A percentile compares a stretch with the other conserved stretches of the same genome.
Conservation (phyloP, 2,797 vertebrate genomes). For the Arnoldichthys spilopterus region DNA sequence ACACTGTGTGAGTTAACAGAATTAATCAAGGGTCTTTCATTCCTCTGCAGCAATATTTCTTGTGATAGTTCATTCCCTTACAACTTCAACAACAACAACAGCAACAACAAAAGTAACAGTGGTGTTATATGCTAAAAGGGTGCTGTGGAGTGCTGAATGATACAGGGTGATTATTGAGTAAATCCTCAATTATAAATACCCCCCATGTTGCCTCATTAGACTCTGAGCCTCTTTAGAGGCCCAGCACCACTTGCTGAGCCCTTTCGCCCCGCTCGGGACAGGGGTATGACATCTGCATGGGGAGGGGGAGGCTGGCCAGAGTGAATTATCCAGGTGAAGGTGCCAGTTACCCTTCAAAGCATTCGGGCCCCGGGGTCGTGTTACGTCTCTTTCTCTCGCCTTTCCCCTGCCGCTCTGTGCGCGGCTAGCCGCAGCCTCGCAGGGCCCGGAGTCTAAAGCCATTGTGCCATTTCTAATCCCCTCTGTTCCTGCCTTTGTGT, state of each 20-base stretch:
- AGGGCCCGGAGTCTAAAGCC: conserved; percentile 69
- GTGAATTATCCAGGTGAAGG: conserved; percentile 42
- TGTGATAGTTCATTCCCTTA: not conserved
- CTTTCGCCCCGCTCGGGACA: conserved; percentile 31
- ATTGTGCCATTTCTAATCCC: conserved; percentile 86
- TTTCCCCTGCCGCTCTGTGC: conserved; percentile 39
- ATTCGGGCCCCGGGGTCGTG: conserved; percentile 42
- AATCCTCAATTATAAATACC: conserved; percentile 35
- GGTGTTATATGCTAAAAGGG: not conserved
- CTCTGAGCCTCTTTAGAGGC: conserved; percentile 42
- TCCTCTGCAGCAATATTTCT: not conserved
- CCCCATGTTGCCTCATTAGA: conserved; percentile 34
- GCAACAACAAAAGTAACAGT: not conserved
- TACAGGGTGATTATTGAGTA: conserved; percentile 26
- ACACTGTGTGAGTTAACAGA: conserved; percentile 6
- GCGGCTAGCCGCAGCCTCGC: conserved; percentile 65
- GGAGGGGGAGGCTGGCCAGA: conserved; percentile 14
- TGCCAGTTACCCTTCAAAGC: conserved; percentile 50
- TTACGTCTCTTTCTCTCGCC: conserved; percentile 58
- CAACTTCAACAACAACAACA: not conserved
- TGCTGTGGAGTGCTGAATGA: conserved; percentile 34
- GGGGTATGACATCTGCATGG: conserved; percentile 30
- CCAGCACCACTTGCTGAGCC: conserved; percentile 17
- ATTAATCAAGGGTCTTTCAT: conserved; percentile 15
- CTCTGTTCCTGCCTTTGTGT: conserved; percentile 87